Evolutionary conservation across 2,888 invertebrate genomes (phyloP).

Genomic region (Rotaria magnacalcarata): DNA sequence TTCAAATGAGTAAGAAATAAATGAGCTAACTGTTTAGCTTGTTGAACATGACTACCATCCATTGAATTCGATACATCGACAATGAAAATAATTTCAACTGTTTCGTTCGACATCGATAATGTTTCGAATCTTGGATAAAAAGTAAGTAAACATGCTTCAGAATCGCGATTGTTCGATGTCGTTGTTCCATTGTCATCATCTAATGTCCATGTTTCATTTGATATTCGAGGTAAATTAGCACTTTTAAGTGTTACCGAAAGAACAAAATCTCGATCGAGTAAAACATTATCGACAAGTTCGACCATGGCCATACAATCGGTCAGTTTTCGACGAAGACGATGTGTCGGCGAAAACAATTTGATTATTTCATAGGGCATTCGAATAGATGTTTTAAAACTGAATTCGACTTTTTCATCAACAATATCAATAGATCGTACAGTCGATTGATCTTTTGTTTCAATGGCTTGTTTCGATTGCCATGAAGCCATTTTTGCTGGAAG

Average conservation of each 20-base stretch:
- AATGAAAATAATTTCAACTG: slow-evolving; percentile 54
- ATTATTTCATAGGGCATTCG: slow-evolving; percentile 59
- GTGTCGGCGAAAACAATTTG: slow-evolving; percentile 53
- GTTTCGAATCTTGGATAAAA: slow-evolving; percentile 61
- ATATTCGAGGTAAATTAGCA: slow-evolving; percentile 60
- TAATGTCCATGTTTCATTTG: slow-evolving; percentile 54
- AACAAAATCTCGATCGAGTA: slow-evolving; percentile 56
- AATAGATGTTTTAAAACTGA: slow-evolving; percentile 51
- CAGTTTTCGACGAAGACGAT: slow-evolving; percentile 54
- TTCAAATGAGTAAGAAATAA: background rate
- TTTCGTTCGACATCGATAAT: slow-evolving; percentile 49
- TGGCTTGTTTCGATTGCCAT: slow-evolving; percentile 54
- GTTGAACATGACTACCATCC: slow-evolving; percentile 51
- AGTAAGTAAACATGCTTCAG: slow-evolving; percentile 50
- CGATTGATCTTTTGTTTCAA: slow-evolving; percentile 48
- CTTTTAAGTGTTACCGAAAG: slow-evolving; percentile 58
- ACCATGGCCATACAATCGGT: slow-evolving; percentile 58
- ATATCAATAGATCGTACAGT: slow-evolving; percentile 48
- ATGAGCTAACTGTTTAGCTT: slow-evolving; percentile 28
- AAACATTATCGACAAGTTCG: slow-evolving; percentile 51
- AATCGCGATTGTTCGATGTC: slow-evolving; percentile 43
- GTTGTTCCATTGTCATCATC: slow-evolving; percentile 43
- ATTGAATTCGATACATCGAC: slow-evolving; percentile 61
- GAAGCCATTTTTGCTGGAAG: slow-evolving; percentile 57
- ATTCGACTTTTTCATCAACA: background rate